phyloP scores from a whole-genome alignment of 2,888 invertebrate genomes.

The Argynnis bischoffii region DNA sequence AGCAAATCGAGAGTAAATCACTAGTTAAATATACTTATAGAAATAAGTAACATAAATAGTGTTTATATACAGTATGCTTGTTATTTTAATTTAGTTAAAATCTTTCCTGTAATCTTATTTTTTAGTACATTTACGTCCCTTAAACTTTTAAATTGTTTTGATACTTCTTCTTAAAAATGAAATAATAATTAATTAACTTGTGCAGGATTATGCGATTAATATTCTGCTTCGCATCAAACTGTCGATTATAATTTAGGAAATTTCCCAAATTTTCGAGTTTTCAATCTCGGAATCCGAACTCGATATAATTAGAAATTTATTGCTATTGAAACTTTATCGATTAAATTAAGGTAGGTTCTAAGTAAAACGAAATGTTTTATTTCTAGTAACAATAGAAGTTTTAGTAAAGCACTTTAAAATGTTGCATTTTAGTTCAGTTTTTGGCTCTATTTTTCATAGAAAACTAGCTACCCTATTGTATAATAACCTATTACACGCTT shows the following conservation, averaged over 20 bases:
- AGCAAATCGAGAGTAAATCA: too few relatives aligned
- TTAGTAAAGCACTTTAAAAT: neutral
- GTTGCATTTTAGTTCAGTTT: too few relatives aligned
- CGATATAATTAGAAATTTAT: constrained; percentile 12
- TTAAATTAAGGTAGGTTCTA: constrained; percentile 3
- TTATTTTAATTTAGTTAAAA: too few relatives aligned
- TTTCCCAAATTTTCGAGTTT: constrained; percentile 2
- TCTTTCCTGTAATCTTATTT: too few relatives aligned
- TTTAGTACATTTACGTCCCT: neutral
- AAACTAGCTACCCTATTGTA: too few relatives aligned
- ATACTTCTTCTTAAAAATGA: neutral
- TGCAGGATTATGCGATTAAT: constrained; percentile 8
- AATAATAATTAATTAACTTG: constrained; percentile 20
- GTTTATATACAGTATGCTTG: too few relatives aligned
- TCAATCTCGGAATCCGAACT: neutral
- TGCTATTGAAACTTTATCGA: neutral
- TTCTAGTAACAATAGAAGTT: constrained; percentile 6
- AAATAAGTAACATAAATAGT: too few relatives aligned
- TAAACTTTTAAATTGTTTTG: constrained; percentile 4
- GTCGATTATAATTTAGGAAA: constrained; percentile 14
- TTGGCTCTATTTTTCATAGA: too few relatives aligned
- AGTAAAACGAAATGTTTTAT: constrained; percentile 2
- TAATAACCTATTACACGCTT: too few relatives aligned
- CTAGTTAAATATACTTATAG: too few relatives aligned
- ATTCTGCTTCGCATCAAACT: neutral